These are phyloP conservation scores for Melinaea marsaeus DNA, from an alignment of 2,888 invertebrate genomes.

Conservation along the genomic window DNA sequence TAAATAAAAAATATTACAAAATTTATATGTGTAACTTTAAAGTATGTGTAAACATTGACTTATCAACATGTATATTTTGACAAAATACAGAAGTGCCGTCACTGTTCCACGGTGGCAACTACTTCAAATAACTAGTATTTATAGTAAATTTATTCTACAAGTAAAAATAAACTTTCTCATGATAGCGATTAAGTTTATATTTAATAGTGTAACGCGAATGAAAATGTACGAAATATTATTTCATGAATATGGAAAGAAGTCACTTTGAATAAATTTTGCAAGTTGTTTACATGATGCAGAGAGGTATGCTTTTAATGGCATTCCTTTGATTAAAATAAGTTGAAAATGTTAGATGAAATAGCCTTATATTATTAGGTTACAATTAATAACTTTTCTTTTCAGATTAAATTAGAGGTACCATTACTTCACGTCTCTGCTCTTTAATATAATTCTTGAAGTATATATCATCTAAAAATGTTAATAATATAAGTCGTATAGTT, in stretches of 20 bases:
- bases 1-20: too few relatives aligned
- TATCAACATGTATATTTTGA: background rate
- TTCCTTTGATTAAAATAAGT: constrained; percentile 54
- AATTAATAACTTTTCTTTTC: too few relatives aligned
- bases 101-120: constrained; percentile 30
- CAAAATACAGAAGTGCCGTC: background rate
- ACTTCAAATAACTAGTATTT: constrained; percentile 60
- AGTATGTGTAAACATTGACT: too few relatives aligned
- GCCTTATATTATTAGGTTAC: too few relatives aligned
- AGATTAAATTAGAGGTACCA: too few relatives aligned
- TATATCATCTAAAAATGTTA: too few relatives aligned
- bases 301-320: constrained; percentile 60
- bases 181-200: constrained; percentile 1
- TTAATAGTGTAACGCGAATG: constrained; percentile 1
- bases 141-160: background rate
- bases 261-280: constrained; percentile 70
- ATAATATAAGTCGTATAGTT: too few relatives aligned
- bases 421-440: too few relatives aligned
- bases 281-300: constrained; percentile 61
- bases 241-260: constrained; percentile 57
- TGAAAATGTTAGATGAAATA: too few relatives aligned
- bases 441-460: too few relatives aligned
- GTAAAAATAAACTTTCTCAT: constrained; percentile 4
- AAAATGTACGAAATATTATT: constrained; percentile 43
- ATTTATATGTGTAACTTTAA: too few relatives aligned